phyloP scores from a whole-genome alignment of 2,113 vertebrate genomes.

The Thamnaconus septentrionalis region DNA sequence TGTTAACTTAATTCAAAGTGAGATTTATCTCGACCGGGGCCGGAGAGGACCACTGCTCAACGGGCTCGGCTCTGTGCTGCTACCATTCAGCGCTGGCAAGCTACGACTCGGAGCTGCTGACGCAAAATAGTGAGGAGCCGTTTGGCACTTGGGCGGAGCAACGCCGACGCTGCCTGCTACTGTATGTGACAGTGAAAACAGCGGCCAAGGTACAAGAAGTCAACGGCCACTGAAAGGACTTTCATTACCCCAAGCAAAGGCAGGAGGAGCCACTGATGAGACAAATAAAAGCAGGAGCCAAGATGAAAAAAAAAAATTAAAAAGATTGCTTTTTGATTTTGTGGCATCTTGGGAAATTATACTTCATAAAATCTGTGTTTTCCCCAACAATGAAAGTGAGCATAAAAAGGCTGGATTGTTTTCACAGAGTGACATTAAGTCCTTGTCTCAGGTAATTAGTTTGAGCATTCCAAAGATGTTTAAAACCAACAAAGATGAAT shows the following conservation, averaged over 20 bases:
- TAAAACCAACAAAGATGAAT: constrained; percentile 22
- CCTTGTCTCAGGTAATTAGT: constrained; percentile 23
- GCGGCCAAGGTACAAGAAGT: constrained; percentile 10
- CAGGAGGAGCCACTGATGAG: constrained; percentile 10
- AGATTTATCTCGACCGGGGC: constrained; percentile 67
- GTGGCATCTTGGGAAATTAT: not conserved
- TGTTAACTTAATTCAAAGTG: constrained; percentile 75
- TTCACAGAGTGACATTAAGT: constrained; percentile 10
- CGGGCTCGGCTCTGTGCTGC: constrained; percentile 50
- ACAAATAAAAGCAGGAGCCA: not conserved
- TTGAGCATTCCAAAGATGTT: constrained; percentile 29
- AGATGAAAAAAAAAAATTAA: not conserved
- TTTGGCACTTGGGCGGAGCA: constrained; percentile 52
- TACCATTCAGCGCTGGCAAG: constrained; percentile 61
- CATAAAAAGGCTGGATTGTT: constrained; percentile 1
- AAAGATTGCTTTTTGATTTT: not conserved
- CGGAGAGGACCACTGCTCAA: constrained; percentile 50
- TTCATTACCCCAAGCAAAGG: constrained; percentile 17
- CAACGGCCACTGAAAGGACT: not conserved
- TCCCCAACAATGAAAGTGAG: not conserved
- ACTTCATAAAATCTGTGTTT: not conserved
- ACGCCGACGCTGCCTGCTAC: constrained; percentile 50
- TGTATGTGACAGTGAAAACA: not conserved
- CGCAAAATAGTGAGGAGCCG: constrained; percentile 67
- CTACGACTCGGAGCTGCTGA: constrained; percentile 66